Percentiles rank a stretch among this genome's conserved stretches.
Conservation (phyloP, 2,113 vertebrate genomes). For the Rhinopomastus cyanomelas region DNA sequence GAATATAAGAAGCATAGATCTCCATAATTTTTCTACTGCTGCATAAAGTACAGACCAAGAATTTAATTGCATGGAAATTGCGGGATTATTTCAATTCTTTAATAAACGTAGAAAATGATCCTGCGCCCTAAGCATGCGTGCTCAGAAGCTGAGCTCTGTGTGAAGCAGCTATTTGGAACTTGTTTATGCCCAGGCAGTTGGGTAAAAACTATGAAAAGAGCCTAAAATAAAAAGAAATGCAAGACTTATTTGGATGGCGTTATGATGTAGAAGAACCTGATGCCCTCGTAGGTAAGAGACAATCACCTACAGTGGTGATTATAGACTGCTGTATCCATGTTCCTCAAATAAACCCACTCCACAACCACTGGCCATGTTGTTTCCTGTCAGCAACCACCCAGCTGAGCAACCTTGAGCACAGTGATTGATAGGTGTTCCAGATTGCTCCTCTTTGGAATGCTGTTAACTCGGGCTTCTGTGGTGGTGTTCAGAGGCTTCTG, state of each 20-base stretch:
- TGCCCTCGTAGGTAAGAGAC: background rate
- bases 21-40: background rate
- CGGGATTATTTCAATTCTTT: background rate
- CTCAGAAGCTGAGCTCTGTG: background rate
- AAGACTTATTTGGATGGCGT: background rate
- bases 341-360: background rate
- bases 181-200: background rate
- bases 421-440: background rate
- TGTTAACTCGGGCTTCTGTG: background rate
- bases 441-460: background rate
- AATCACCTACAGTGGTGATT: background rate
- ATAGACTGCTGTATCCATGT: background rate
- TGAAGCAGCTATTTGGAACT: background rate
- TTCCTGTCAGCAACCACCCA: background rate
- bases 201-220: background rate
- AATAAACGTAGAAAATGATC: background rate
- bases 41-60: background rate
- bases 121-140: background rate
- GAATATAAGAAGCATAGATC: background rate
- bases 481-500: background rate
- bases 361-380: background rate
- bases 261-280: background rate
- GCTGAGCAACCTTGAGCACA: background rate
- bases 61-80: background rate
- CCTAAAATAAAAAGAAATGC: background rate